phyloP scores from a whole-genome alignment of 2,113 vertebrate species.

The Pygoscelis adeliae region DNA sequence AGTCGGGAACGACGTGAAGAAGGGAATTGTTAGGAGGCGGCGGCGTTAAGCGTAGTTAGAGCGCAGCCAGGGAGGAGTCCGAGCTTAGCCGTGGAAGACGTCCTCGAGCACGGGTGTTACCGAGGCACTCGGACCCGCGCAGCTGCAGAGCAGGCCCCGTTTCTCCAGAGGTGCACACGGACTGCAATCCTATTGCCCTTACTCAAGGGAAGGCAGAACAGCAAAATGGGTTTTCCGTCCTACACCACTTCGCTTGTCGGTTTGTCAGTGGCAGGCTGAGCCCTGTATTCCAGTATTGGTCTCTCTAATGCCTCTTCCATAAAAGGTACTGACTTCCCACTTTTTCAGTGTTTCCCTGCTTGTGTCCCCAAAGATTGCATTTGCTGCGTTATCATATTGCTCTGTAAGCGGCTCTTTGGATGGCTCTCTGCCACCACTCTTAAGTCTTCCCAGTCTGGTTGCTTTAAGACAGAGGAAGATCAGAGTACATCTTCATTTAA shows the following conservation, averaged over 20 bases:
- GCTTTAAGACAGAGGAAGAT: neutral
- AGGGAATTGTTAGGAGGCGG: accelerated
- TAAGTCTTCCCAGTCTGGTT: too few relatives aligned
- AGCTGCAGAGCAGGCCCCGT: accelerated
- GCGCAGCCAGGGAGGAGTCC: accelerated
- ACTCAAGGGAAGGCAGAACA: too few relatives aligned
- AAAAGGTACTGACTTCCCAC: neutral
- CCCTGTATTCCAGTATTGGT: accelerated
- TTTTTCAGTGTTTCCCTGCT: neutral
- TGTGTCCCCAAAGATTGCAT: accelerated
- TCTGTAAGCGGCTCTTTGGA: neutral
- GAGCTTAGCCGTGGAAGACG: accelerated
- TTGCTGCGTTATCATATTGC: neutral
- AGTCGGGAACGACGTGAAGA: accelerated
- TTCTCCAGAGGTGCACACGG: accelerated
- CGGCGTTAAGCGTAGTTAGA: neutral
- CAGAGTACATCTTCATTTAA: neutral
- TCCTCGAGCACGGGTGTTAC: too few relatives aligned
- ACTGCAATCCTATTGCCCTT: accelerated
- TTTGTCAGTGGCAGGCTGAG: neutral
- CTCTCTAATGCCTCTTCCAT: neutral
- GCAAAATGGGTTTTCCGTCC: accelerated
- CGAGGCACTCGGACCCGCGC: accelerated
- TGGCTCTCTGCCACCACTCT: accelerated
- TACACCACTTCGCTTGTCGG: accelerated